Base-by-base conservation (phyloP, 2,797 vertebrate genomes). In the Gallirallus australis region DNA sequence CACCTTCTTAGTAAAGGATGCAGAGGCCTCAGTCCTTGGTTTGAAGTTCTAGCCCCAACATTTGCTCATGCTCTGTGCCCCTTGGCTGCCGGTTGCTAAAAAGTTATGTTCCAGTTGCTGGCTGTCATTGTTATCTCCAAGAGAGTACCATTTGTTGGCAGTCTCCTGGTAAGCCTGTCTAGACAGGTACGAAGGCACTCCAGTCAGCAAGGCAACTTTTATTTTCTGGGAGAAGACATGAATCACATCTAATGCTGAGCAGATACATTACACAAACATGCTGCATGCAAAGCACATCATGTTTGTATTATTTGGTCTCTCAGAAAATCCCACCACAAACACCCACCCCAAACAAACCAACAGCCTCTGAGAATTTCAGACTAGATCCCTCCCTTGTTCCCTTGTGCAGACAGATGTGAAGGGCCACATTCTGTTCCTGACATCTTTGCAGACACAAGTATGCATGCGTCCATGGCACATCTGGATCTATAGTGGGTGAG, bases 141-240 rank as follows among this genome's bases (percentile, higher is more conserved):
- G 28, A 48, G 1, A 73, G 23, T 15, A 45, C 40, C 19, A 5
- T 9, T 6, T 68, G 31, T 56, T 47, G 11, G 14, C 21, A 13
- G 10, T 23, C 47, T 71, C 40, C 54, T 15, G 33, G 21, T 2
- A 8, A 42, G 35, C 8, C 2, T 7, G 16, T 35, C 65, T 45
- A 18, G 30, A 39, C 2, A 0, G 9, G 39, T 42, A 30, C 0
- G 0, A 71, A 35, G 0, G 0, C 33, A 12, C 17, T 57, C 2
- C 0, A 1, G 21, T 48, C 83, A 90, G 37, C 61, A 21, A 0
- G 0, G 10, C 3, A 10, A 1, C 39, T 54, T 79, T 59, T 42
- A 39, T 42, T 42, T 61, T 56, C 37, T 63, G 56, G 35, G 21
- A 66, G 56, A 68, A 82, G n/a, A 39, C 35, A 75, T 6, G 12